These are phyloP conservation scores for Tapirus indicus DNA, from an alignment of 2,797 vertebrate genomes.

Conservation along the genomic window DNA sequence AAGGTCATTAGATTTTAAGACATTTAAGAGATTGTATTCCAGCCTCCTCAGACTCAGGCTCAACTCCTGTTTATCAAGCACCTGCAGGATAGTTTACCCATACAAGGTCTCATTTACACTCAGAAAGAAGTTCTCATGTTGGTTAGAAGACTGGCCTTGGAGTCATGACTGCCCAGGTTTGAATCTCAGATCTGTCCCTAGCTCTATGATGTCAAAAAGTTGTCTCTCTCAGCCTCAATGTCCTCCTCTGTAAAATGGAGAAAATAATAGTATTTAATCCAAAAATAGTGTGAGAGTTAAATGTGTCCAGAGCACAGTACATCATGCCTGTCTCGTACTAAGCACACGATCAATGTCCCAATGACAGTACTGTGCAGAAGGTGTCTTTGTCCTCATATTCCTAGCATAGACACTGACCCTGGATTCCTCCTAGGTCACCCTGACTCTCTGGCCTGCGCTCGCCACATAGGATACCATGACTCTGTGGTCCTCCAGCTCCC, in stretches of 20 bases:
- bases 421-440: not conserved
- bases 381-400: not conserved
- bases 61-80: not conserved
- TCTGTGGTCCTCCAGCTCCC: not conserved
- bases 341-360: not conserved
- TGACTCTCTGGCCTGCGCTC: not conserved
- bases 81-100: not conserved
- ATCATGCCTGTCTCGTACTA: not conserved
- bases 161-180: not conserved
- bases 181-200: not conserved
- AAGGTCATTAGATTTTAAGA: constrained; percentile 13
- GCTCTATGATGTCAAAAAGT: not conserved
- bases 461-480: fast-evolving
- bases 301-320: not conserved
- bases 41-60: not conserved
- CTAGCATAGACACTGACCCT: fast-evolving
- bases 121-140: not conserved
- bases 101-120: not conserved
- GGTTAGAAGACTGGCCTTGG: not conserved
- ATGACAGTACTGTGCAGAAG: too few species aligned
- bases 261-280: not conserved
- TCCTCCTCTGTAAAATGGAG: not conserved
- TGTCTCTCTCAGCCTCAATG: not conserved
- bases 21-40: not conserved
- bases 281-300: not conserved